Base-by-base conservation (phyloP, 2,888 invertebrate genomes). In the Pandemis corylana region DNA sequence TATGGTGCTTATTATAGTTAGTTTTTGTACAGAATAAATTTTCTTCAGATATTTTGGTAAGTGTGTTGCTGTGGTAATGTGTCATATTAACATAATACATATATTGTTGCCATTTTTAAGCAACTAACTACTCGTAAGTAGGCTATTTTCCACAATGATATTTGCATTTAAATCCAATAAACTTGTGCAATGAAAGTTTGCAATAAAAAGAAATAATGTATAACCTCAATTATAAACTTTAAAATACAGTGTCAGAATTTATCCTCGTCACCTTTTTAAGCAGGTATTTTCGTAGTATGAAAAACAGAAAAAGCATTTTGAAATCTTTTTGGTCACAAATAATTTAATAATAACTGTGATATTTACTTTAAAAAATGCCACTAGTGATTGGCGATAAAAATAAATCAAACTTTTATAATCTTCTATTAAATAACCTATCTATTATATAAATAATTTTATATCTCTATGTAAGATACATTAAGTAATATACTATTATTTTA, bases 21-120 rank as follows among this genome's bases (percentile, higher is more conserved):
- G 93, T 89, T 87, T 85, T 88, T 94, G 94, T 94, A 94, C 93
- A 94, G 94, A 94, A 94, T 93, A 91, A 94, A 94, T 94, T 93
- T 81, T 88, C 87, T 86, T 88, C 87, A 85, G 80, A 88, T 92
- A 92, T 91, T 92, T 90, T 92, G 92, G 84, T 90, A 91, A 70
- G 68, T 72, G 71, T 88, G 83, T 83, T 83, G 83, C 85, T 87
- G 79, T 87, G 86, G 85, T 28, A 59, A 59, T 28, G 59, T 86
- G 81, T 87, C 84, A 59, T 77, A 77, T 77, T 78, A 69, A 76
- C 68, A 49, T 64, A 72, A 74, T 68, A 70, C 76, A 76, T 15
- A 70, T 77, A 76, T 15, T 73, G 69, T 74, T 74, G 67, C 63
- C 49, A 61, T 64, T 53, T 20, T 53, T 68, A 66, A 70, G 70